Evolutionary conservation across 2,113 vertebrate species (phyloP).

Genomic region (Paramisgurnus dabryanus): DNA sequence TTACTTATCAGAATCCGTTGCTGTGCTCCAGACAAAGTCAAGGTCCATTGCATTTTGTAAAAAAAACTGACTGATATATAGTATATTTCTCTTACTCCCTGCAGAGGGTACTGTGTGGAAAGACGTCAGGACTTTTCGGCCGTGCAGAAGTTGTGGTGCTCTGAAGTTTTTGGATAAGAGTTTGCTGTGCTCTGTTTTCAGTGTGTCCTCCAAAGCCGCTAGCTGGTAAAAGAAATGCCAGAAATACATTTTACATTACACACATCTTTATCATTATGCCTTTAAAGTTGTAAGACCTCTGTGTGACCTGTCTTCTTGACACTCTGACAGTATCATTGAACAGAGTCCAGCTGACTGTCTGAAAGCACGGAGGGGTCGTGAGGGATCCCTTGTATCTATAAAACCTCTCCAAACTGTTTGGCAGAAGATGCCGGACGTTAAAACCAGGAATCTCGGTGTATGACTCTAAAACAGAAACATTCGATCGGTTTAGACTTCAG

Average conservation of each 20-base stretch:
- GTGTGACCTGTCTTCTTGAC: conserved; percentile 74
- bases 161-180: conserved; percentile 61
- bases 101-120: conserved; percentile 23
- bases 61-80: not conserved
- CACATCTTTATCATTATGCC: not conserved
- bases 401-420: conserved; percentile 75
- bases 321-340: conserved; percentile 82
- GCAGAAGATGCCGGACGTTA: conserved; percentile 79
- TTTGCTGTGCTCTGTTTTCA: conserved; percentile 55
- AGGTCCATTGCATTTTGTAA: too few species aligned
- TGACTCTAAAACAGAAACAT: conserved; percentile 62
- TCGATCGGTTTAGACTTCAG: not conserved
- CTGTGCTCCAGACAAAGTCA: too few species aligned
- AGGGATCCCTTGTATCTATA: conserved; percentile 84
- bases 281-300: not conserved
- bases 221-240: conserved; percentile 44
- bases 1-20: too few species aligned
- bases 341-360: conserved; percentile 84
- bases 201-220: conserved; percentile 57
- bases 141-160: conserved; percentile 55
- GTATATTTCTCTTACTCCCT: conserved; percentile 34
- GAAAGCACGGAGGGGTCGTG: conserved; percentile 83
- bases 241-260: not conserved
- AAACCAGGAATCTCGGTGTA: conserved; percentile 74
- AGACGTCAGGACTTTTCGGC: conserved; percentile 56